These are phyloP conservation scores for Rhinophrynus dorsalis DNA, from an alignment of 2,797 vertebrate species.

Conservation along the genomic window DNA sequence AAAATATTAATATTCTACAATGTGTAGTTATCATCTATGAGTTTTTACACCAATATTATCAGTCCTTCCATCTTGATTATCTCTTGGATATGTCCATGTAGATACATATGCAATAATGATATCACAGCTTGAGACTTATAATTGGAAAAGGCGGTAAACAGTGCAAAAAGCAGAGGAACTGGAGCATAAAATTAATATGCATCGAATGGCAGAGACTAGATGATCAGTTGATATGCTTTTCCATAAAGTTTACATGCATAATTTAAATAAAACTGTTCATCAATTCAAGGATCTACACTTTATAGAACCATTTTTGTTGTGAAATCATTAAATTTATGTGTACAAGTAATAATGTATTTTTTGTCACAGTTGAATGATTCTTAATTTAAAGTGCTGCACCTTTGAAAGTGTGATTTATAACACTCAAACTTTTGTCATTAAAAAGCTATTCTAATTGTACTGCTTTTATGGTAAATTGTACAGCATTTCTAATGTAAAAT, in stretches of 20 bases:
- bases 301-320: slow-evolving; percentile 49
- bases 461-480: slow-evolving; percentile 46
- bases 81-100: neutral
- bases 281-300: slow-evolving; percentile 48
- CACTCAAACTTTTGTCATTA: slow-evolving; percentile 46
- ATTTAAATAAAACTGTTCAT: slow-evolving; percentile 55
- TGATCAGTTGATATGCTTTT: slow-evolving; percentile 57
- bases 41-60: too few relatives aligned
- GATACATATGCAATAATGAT: slow-evolving; percentile 14
- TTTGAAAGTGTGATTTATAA: slow-evolving; percentile 44
- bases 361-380: slow-evolving; percentile 41
- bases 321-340: slow-evolving; percentile 51
- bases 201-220: slow-evolving; percentile 55
- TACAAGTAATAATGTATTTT: slow-evolving; percentile 50
- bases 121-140: slow-evolving; percentile 28
- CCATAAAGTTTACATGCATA: slow-evolving; percentile 58
- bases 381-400: slow-evolving; percentile 46
- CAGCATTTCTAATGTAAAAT: slow-evolving; percentile 39
- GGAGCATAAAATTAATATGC: slow-evolving; percentile 63
- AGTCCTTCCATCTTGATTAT: too few relatives aligned
- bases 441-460: slow-evolving; percentile 47
- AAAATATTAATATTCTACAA: too few relatives aligned
- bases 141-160: slow-evolving; percentile 54
- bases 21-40: too few relatives aligned
- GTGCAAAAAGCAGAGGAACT: slow-evolving; percentile 56